Percentiles rank a stretch among this genome's conserved stretches.
Evolutionary conservation across 2,888 invertebrate species (phyloP).

Genomic region (Tanypteryx hageni): DNA sequence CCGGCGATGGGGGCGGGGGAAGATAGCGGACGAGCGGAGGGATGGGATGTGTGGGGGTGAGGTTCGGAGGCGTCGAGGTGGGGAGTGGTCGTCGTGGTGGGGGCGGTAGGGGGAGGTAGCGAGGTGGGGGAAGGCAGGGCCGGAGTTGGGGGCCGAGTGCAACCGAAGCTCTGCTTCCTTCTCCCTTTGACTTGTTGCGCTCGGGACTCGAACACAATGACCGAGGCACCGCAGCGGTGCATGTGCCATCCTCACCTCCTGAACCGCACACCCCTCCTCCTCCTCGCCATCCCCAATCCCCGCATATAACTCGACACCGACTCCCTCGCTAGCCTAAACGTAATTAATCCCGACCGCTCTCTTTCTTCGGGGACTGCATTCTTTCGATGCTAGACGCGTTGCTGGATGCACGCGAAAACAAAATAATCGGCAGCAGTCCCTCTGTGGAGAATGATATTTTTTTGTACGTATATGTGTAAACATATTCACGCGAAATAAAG

Average conservation of each 20-base stretch:
- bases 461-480: neutral
- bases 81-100: neutral
- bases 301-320: neutral
- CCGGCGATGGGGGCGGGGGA: neutral
- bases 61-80: neutral
- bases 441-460: neutral
- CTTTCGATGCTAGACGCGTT: neutral
- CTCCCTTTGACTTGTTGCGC: slow-evolving; percentile 26
- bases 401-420: neutral
- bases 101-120: neutral
- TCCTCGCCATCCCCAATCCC: neutral
- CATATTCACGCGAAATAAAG: too few species aligned
- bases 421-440: too few species aligned
- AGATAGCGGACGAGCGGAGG: neutral
- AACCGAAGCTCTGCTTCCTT: neutral
- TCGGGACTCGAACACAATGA: slow-evolving; percentile 37
- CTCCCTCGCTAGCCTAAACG: neutral
- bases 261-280: neutral
- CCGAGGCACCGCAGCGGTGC: neutral
- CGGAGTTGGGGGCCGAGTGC: neutral
- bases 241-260: neutral
- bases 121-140: neutral
- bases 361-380: neutral
- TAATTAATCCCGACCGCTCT: neutral
- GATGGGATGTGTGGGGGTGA: neutral